A percentile compares a stretch with the other conserved stretches of the same genome.
Evolutionary conservation across 2,797 vertebrate species (phyloP).

Genomic region (Pyrocephalus nanus): DNA sequence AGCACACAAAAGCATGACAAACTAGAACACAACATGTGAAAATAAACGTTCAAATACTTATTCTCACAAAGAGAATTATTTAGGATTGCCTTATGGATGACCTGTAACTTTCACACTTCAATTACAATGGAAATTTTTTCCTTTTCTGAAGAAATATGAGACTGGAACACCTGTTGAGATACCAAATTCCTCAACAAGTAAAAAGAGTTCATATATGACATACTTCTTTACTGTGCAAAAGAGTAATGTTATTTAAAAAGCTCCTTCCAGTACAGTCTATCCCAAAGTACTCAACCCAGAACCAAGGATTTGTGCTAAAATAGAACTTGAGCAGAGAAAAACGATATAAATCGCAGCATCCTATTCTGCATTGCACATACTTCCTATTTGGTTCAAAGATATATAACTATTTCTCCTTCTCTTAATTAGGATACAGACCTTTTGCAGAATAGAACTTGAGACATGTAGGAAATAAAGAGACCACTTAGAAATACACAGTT

Average conservation of each 20-base stretch:
- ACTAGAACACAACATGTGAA: neutral
- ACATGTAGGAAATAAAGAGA: neutral
- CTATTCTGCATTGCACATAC: neutral
- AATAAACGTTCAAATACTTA: neutral
- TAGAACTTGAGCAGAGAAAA: neutral
- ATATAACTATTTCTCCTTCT: neutral
- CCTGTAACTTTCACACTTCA: neutral
- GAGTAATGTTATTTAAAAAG: neutral
- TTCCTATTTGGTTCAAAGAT: neutral
- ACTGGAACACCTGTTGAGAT: neutral
- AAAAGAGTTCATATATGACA: neutral
- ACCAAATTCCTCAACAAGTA: neutral
- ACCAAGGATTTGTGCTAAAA: neutral
- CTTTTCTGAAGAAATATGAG: neutral
- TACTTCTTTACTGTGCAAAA: neutral
- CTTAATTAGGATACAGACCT: neutral
- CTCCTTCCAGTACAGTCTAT: neutral
- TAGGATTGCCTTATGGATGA: neutral
- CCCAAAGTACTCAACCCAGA: neutral
- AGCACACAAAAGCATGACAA: neutral
- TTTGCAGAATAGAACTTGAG: neutral
- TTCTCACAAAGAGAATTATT: neutral
- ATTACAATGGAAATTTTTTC: neutral
- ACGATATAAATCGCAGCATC: neutral
- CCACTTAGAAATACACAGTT: neutral